Evolutionary conservation across 2,888 invertebrate genomes (phyloP).

Genomic region (Macrophya alboannulata): DNA sequence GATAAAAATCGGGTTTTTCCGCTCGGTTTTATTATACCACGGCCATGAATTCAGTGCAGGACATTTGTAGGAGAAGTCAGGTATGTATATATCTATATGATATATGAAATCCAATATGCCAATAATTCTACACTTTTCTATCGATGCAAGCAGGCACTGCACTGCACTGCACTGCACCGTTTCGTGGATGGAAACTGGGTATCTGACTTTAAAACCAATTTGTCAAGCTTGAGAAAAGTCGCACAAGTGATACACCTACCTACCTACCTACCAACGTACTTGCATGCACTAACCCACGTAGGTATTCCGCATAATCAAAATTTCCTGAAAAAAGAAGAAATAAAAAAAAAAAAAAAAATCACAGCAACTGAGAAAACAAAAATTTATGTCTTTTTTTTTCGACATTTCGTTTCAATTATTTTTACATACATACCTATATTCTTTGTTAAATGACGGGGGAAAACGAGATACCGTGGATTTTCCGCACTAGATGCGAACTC

Average conservation of each 20-base stretch:
- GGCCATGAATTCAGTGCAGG: not conserved
- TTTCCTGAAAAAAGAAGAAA: conserved; percentile 20
- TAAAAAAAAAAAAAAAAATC: not conserved
- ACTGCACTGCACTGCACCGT: not conserved
- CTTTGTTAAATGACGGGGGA: not conserved
- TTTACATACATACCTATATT: not conserved
- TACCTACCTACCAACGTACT: too few relatives aligned
- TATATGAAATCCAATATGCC: conserved; percentile 37
- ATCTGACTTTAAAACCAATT: conserved; percentile 41
- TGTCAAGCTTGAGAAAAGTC: conserved; percentile 42
- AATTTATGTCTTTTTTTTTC: not conserved
- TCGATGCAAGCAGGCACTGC: not conserved
- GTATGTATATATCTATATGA: not conserved
- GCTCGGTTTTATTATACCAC: conserved; percentile 15
- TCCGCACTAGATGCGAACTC: not conserved
- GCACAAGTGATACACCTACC: not conserved
- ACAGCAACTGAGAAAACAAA: not conserved
- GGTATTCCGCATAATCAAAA: conserved; percentile 18
- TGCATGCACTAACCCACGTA: too few relatives aligned
- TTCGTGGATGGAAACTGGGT: conserved; percentile 6
- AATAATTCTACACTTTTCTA: conserved; percentile 46
- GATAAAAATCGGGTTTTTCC: not conserved
- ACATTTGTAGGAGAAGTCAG: not conserved
- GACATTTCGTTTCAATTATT: not conserved
- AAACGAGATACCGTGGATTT: not conserved